A percentile compares a stretch with the other conserved stretches of the same genome.
Conservation (phyloP, 1,140 invertebrate genomes). For the Diabrotica virgifera region DNA sequence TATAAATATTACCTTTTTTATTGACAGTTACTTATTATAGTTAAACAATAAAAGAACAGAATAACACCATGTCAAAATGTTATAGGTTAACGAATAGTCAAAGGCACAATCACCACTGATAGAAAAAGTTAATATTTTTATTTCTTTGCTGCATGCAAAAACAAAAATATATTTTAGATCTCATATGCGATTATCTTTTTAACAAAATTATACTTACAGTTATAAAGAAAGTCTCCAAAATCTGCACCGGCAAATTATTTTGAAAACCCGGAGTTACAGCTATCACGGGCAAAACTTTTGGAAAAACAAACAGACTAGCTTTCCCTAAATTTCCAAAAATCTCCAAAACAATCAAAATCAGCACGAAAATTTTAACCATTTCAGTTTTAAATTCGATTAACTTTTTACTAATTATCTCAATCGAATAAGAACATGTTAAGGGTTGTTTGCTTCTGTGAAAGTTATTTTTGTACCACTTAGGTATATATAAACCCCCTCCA, state of each 20-base stretch:
- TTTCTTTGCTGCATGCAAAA: too few species aligned
- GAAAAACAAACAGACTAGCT: neutral
- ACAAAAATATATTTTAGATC: too few species aligned
- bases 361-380: neutral
- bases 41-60: too few species aligned
- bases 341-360: neutral
- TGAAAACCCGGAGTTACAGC: neutral
- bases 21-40: too few species aligned
- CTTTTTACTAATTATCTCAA: too few species aligned
- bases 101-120: too few species aligned
- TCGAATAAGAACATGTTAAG: too few species aligned
- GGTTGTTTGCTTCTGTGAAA: neutral
- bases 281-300: neutral
- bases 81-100: too few species aligned
- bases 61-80: too few species aligned
- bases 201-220: neutral
- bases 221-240: neutral
- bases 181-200: too few species aligned
- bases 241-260: neutral
- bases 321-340: neutral
- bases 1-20: too few species aligned
- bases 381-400: neutral
- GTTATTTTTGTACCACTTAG: neutral
- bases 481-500: neutral
- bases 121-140: too few species aligned